Conservation (phyloP, 2,797 vertebrate genomes). For the Oreortyx pictus region DNA sequence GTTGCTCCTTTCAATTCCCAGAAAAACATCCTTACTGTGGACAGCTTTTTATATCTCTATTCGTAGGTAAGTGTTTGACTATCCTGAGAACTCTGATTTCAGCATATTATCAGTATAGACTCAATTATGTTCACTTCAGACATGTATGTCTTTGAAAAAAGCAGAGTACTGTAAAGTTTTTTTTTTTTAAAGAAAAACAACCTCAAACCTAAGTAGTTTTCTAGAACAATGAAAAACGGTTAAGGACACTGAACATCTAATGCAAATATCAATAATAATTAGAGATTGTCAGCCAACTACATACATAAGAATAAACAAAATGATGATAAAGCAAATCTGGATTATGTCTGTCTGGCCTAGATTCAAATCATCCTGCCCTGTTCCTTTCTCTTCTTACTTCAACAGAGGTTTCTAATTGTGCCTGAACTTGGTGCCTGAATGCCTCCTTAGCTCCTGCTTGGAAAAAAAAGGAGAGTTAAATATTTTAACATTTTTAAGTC, state of each 20-base stretch:
- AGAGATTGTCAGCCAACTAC: background rate
- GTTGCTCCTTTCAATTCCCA: background rate
- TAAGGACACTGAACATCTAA: background rate
- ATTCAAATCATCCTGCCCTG: background rate
- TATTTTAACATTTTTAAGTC: background rate
- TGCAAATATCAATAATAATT: constrained; percentile 11
- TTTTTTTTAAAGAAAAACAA: background rate
- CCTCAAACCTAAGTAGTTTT: background rate
- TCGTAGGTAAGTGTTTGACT: background rate
- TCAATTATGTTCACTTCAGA: background rate
- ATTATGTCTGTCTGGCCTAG: constrained; percentile 21
- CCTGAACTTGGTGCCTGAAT: background rate
- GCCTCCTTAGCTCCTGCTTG: background rate
- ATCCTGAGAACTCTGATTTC: background rate
- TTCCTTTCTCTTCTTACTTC: background rate
- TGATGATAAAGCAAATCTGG: constrained; percentile 9
- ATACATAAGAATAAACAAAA: background rate
- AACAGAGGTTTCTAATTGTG: constrained; percentile 1
- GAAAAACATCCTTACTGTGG: background rate
- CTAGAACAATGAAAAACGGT: background rate
- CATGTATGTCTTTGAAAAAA: background rate
- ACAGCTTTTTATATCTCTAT: background rate
- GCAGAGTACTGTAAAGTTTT: background rate
- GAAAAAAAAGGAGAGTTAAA: background rate
- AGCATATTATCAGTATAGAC: background rate